phyloP scores from a whole-genome alignment of 1,140 invertebrate genomes.

The Anastatus disparis region DNA sequence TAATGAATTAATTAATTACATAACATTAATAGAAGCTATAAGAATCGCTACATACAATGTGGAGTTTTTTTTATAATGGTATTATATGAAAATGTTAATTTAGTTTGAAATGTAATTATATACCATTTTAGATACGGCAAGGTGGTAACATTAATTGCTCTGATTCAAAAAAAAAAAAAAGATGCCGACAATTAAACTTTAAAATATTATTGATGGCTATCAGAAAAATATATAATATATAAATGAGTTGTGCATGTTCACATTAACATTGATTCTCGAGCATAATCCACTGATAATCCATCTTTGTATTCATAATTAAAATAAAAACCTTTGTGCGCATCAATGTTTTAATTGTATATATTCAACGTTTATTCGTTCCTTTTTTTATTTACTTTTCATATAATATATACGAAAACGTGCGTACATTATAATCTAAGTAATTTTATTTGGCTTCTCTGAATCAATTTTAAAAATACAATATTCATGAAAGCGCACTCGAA shows the following conservation, averaged over 20 bases:
- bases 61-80: neutral
- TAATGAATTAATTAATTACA: neutral
- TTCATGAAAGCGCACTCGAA: too few species aligned
- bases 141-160: neutral
- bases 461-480: too few species aligned
- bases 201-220: neutral
- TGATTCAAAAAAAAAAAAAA: neutral
- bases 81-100: neutral
- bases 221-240: neutral
- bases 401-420: too few species aligned
- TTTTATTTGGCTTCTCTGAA: too few species aligned
- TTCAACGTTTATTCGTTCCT: too few species aligned
- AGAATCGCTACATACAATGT: too few species aligned
- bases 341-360: too few species aligned
- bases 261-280: neutral
- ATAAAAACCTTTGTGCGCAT: too few species aligned
- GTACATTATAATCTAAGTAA: too few species aligned
- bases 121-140: neutral
- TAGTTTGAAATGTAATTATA: neutral
- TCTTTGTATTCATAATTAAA: too few species aligned
- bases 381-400: too few species aligned
- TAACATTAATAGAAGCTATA: neutral
- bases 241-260: neutral
- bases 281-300: neutral
- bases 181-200: neutral